phyloP scores from a whole-genome alignment of 2,888 invertebrate genomes.

The Stenodema calcarata region DNA sequence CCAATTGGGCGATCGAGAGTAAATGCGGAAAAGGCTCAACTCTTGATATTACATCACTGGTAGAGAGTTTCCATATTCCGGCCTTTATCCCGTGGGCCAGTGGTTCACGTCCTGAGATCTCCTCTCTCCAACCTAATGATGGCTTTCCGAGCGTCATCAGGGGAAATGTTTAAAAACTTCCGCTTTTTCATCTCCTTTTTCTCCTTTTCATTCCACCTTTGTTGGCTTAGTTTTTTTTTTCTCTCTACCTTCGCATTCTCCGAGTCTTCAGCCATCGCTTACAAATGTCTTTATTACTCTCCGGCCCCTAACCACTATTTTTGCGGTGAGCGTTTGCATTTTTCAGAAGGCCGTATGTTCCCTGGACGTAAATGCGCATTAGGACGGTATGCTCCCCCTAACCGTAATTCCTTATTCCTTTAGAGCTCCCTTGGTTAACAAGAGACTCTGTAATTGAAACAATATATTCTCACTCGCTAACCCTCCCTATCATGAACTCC shows the following conservation, averaged over 20 bases:
- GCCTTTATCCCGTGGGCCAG: too few species aligned
- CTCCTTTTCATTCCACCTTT: background rate
- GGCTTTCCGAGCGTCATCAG: constrained; percentile 10
- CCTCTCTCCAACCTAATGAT: constrained; percentile 10
- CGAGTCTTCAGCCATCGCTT: background rate
- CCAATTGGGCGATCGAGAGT: too few species aligned
- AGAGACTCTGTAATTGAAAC: background rate
- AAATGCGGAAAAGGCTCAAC: too few species aligned
- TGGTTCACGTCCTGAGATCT: background rate
- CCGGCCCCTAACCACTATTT: background rate
- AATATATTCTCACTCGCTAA: background rate
- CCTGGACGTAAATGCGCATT: background rate
- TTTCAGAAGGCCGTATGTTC: background rate
- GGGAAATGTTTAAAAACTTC: constrained; percentile 10
- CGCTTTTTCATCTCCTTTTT: background rate
- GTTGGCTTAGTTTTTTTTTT: too few species aligned
- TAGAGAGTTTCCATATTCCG: too few species aligned
- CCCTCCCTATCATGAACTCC: background rate
- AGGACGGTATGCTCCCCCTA: background rate
- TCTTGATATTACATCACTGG: too few species aligned
- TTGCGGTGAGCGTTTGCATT: background rate
- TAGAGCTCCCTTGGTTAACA: background rate
- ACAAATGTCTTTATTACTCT: constrained; percentile 29
- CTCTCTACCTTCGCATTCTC: background rate
- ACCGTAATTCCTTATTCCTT: background rate